These are phyloP conservation scores for Chrysocyon brachyurus DNA, from an alignment of 2,797 vertebrate species.

Conservation along the genomic window DNA sequence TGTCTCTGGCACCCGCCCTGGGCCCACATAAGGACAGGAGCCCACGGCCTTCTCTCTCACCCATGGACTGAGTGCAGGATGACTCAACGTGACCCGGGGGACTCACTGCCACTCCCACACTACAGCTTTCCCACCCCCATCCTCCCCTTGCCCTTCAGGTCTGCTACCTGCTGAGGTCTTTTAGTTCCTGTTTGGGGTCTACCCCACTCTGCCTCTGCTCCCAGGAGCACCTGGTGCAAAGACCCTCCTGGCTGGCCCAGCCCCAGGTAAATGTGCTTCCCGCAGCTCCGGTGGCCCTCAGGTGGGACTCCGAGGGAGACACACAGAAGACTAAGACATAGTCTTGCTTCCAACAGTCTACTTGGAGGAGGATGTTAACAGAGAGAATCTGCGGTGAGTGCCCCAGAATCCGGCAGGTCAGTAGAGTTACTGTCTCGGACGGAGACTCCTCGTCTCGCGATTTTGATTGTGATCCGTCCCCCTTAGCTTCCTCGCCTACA, in stretches of 20 bases:
- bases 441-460: neutral
- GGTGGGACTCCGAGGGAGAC: neutral
- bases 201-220: neutral
- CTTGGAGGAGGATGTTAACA: neutral
- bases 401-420: neutral
- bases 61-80: neutral
- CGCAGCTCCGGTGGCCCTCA: neutral
- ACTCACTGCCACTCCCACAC: neutral
- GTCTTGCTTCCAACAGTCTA: neutral
- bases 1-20: neutral
- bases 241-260: neutral
- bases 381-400: neutral
- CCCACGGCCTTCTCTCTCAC: neutral
- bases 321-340: neutral
- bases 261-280: neutral
- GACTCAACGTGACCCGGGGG: neutral
- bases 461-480: neutral
- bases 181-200: neutral
- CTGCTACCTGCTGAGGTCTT: neutral
- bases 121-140: neutral
- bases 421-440: neutral
- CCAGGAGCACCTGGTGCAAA: neutral
- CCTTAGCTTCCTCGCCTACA: neutral
- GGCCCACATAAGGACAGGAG: neutral
- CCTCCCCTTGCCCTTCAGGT: neutral